Evolutionary conservation across 1,140 invertebrate species (phyloP).

Genomic region (Lepidurus packardi): DNA sequence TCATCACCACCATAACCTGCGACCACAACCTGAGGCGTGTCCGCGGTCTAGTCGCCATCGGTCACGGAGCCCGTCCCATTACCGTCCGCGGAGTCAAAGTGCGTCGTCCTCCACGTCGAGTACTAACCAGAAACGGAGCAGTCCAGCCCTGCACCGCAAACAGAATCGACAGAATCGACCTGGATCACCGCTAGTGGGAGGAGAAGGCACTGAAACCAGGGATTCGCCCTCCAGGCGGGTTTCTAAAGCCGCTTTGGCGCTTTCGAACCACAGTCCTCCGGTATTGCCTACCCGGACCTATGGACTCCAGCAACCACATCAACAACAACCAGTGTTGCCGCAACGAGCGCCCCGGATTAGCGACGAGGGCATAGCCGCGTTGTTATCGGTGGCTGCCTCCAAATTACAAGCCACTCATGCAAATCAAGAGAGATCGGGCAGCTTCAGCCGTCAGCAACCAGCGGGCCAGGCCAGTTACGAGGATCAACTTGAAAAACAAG

Average conservation of each 20-base stretch:
- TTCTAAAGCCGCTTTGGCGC: background rate
- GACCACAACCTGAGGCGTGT: background rate
- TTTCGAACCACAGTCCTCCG: background rate
- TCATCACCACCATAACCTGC: background rate
- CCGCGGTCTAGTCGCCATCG: background rate
- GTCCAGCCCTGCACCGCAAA: background rate
- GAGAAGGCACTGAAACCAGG: background rate
- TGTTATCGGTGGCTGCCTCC: background rate
- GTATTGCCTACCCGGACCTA: background rate
- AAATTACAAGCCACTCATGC: conserved; percentile 15
- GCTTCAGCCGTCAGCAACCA: conserved; percentile 36
- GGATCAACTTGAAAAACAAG: conserved; percentile 32
- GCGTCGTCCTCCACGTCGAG: background rate
- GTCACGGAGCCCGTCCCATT: background rate
- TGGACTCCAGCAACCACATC: conserved; percentile 15
- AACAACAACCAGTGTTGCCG: background rate
- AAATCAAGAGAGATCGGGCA: conserved; percentile 30
- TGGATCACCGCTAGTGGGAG: background rate
- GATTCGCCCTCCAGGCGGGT: background rate
- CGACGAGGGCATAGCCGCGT: conserved; percentile 2
- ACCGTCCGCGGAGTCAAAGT: background rate
- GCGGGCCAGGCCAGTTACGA: conserved; percentile 33
- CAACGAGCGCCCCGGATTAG: background rate
- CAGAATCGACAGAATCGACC: background rate
- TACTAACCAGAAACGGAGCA: background rate